A percentile compares a stretch with the other conserved stretches of the same genome.
Conservation (phyloP, 2,113 vertebrate genomes). For the Centropus unirufus region DNA sequence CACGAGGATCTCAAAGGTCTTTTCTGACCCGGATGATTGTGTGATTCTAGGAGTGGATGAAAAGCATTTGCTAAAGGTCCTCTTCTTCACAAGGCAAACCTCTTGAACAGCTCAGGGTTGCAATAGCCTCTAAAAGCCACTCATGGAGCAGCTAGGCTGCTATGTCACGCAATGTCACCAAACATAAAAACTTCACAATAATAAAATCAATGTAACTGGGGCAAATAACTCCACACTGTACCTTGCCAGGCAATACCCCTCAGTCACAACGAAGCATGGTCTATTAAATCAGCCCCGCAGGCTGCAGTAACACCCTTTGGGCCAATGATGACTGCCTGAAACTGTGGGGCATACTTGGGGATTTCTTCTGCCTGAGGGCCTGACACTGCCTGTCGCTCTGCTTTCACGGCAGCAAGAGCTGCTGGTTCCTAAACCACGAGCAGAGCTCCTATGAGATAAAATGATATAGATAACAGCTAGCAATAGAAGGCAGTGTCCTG, state of each 20-base stretch:
- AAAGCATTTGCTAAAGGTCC: neutral
- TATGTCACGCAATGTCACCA: neutral
- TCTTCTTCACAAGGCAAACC: neutral
- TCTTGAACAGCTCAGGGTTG: neutral
- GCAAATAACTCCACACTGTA: neutral
- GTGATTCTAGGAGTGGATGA: neutral
- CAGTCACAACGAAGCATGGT: neutral
- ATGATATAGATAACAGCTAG: rapidly evolving
- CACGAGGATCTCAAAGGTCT: no score
- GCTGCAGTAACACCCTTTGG: neutral
- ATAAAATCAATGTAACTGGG: neutral
- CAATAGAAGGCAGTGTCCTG: neutral
- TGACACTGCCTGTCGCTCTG: neutral
- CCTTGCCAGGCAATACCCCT: neutral
- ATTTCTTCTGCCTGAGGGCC: neutral
- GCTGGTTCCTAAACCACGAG: neutral
- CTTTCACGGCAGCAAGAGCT: neutral
- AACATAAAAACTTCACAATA: neutral
- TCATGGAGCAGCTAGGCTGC: neutral
- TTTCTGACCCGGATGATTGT: no score
- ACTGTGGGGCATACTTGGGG: neutral
- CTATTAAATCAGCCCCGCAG: neutral
- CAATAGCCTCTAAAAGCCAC: neutral
- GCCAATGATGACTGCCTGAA: neutral
- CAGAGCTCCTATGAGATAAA: neutral